Conservation (phyloP, 2,113 vertebrate species). For the Pagrus major region DNA sequence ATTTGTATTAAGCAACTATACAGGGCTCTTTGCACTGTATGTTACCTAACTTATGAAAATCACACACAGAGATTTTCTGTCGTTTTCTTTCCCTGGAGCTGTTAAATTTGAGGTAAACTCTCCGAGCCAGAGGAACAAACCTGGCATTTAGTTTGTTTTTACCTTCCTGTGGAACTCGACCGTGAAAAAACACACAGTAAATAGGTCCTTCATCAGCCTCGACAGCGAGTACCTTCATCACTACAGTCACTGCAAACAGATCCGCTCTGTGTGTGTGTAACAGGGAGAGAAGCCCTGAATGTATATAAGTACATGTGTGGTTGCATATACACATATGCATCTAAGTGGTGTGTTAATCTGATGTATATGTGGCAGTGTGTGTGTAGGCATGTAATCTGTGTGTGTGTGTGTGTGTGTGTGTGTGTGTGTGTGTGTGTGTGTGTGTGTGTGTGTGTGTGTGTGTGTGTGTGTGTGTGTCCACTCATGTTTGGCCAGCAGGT, state of each 20-base stretch:
- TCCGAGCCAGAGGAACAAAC: constrained; percentile 53
- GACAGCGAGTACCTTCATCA: constrained; percentile 72
- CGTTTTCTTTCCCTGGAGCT: constrained; percentile 6
- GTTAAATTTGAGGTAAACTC: constrained; percentile 44
- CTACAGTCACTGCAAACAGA: constrained; percentile 40
- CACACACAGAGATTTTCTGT: not conserved
- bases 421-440: too few species aligned
- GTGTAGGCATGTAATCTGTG: constrained; percentile 2
- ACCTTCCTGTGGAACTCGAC: constrained; percentile 54
- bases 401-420: too few species aligned
- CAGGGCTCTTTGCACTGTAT: not conserved
- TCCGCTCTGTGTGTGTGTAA: constrained; percentile 38
- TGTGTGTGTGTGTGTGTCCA: not conserved
- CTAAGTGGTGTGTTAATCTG: not conserved
- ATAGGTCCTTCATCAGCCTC: constrained; percentile 65
- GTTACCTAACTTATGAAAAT: not conserved
- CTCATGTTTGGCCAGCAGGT: constrained; percentile 66
- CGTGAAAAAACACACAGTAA: constrained; percentile 61
- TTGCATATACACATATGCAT: constrained; percentile 18
- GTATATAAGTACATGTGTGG: constrained; percentile 3
- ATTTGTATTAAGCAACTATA: not conserved
- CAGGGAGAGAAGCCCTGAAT: constrained; percentile 3
- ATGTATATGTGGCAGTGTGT: not conserved
- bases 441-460: constrained; percentile 26
- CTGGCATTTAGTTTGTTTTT: constrained; percentile 66